Evolutionary conservation across 2,888 invertebrate genomes (phyloP), one percentile per base, ranked within the genome.

Genomic region (Limenitis camilla): DNA sequence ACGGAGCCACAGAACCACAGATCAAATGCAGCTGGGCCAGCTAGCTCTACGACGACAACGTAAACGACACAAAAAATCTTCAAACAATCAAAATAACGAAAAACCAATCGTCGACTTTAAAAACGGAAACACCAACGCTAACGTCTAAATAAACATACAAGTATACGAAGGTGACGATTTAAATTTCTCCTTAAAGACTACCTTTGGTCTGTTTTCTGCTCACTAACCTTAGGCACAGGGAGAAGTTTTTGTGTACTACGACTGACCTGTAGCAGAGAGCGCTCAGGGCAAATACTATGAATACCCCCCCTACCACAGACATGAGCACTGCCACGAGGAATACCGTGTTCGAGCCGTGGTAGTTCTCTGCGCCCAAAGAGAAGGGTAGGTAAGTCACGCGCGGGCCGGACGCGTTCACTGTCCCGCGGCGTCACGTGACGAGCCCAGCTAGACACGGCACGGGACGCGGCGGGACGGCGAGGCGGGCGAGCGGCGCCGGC

Each of bases 201-300:
- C 91, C 91, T 88, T 88, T 91, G 90, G 90, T 89, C 88, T 88
- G 91, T 91, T 90, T 92, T 93, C 94, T 94, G 94, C 94, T 92
- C 93, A 96, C 96, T 96, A 95, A 96, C 96, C 96, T 96, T 94
- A 96, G 94, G 93, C 96, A 96, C 93, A 95, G 94, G 94, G 94
- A 95, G 95, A 95, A 94, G 94, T 95, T 96, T 95, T 95, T 95
- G 95, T 96, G 95, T 93, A 96, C 96, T 94, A 96, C 96, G 92
- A 96, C 96, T 95, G 96, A 96, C 96, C 96, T 96, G 95, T 97
- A 97, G 95, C 97, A 97, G 92, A 97, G 94, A 91, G 97, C 97
- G 94, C 97, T 94, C 92, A 96, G 94, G 91, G 97, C 96, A 93
- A 97, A 97, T 92, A 96, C 93, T 91, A 97, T 93, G 94, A 97